phyloP scores from a whole-genome alignment of 2,888 invertebrate genomes.

The Cerastoderma edule region DNA sequence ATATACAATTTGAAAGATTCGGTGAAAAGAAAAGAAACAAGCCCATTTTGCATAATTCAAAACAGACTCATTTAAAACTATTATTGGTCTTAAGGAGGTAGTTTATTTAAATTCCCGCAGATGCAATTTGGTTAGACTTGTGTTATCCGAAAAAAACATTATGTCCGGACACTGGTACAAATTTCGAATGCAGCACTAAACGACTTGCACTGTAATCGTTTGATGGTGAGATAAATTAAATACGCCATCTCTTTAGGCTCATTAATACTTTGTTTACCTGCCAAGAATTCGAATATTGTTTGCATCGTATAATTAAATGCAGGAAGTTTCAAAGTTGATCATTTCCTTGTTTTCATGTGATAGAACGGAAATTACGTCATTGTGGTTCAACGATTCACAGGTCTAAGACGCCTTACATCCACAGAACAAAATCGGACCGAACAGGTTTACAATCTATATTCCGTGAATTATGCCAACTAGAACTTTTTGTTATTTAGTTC shows the following conservation, averaged over 20 bases:
- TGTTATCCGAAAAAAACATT: no score
- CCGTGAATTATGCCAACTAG: not conserved
- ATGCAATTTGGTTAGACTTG: no score
- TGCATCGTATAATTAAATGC: not conserved
- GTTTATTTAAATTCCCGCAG: no score
- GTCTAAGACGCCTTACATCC: not conserved
- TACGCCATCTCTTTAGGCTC: not conserved
- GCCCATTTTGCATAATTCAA: no score
- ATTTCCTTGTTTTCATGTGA: conserved; percentile 36
- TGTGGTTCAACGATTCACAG: not conserved
- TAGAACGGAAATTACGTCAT: conserved; percentile 20
- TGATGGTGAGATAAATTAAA: no score
- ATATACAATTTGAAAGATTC: no score
- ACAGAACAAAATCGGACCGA: not conserved
- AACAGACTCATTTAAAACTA: no score
- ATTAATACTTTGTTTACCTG: not conserved
- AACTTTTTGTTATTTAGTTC: not conserved
- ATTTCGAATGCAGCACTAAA: no score
- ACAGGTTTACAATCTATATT: not conserved
- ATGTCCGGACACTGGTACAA: not conserved
- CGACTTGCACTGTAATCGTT: no score
- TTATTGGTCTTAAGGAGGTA: no score
- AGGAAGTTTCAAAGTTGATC: not conserved
- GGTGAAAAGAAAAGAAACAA: no score
- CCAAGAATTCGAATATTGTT: not conserved